These are phyloP conservation scores for Nymphalis io DNA, from an alignment of 1,140 invertebrate species.

Conservation along the genomic window DNA sequence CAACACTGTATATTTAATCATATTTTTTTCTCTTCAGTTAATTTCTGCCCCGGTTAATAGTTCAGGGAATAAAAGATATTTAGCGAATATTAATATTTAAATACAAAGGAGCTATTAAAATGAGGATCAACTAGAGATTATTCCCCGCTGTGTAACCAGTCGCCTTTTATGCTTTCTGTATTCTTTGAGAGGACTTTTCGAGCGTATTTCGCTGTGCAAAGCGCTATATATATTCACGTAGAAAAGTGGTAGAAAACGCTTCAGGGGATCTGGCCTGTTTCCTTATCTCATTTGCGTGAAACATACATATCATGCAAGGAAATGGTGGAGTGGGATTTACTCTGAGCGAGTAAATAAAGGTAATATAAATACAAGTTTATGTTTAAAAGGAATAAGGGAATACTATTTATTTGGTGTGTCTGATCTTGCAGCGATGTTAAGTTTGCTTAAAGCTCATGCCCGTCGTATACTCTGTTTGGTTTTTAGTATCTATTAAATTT, in stretches of 20 bases:
- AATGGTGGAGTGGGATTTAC: constrained; percentile 22
- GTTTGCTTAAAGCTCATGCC: background rate
- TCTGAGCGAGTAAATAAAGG: constrained; percentile 8
- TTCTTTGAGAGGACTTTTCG: constrained; percentile 25
- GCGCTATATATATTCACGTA: constrained; percentile 25
- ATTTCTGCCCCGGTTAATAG: constrained; percentile 49
- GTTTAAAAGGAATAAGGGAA: constrained; percentile 10
- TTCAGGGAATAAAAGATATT: constrained; percentile 41
- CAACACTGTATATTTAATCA: background rate
- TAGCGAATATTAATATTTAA: constrained; percentile 56
- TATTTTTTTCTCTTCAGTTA: constrained; percentile 41
- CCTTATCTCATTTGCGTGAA: constrained; percentile 39
- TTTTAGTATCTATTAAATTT: too few relatives aligned
- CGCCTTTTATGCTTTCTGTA: constrained; percentile 25
- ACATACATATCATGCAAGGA: constrained; percentile 25
- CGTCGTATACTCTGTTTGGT: background rate
- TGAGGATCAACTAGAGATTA: constrained; percentile 34
- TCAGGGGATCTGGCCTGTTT: constrained; percentile 34
- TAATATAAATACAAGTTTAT: constrained; percentile 21
- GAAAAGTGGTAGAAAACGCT: constrained; percentile 29
- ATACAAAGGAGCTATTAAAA: constrained; percentile 53
- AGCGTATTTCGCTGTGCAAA: constrained; percentile 25
- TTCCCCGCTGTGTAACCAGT: constrained; percentile 19
- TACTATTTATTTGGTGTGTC: constrained; percentile 18
- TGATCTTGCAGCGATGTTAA: background rate